phyloP scores from a whole-genome alignment of 2,888 invertebrate genomes.

The Melieria omissa region DNA sequence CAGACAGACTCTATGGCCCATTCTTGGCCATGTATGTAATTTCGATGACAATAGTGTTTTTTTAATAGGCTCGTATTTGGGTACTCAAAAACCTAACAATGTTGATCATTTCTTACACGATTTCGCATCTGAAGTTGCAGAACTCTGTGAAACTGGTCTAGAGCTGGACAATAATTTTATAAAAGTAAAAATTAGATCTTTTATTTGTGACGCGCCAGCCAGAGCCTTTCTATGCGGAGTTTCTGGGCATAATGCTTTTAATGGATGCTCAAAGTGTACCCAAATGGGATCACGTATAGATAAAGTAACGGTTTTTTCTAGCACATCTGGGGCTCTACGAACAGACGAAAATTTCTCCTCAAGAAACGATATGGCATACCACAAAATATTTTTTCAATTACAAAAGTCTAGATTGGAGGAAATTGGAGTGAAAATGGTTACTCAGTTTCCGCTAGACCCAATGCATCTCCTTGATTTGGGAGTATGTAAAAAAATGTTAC shows the following conservation, averaged over 20 bases:
- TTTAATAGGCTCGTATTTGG: too few species aligned
- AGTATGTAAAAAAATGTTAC: constrained; percentile 7
- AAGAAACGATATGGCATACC: not conserved
- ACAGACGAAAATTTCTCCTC: not conserved
- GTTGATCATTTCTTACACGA: too few species aligned
- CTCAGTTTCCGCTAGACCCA: not conserved
- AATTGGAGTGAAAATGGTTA: not conserved
- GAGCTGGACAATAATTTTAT: too few species aligned
- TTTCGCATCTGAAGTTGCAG: too few species aligned
- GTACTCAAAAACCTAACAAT: too few species aligned
- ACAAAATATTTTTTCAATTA: not conserved
- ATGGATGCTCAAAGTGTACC: not conserved
- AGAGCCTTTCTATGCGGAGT: not conserved
- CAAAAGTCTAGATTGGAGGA: not conserved
- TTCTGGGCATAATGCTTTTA: not conserved
- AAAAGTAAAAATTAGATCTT: too few species aligned
- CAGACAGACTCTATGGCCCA: too few species aligned
- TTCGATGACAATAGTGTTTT: too few species aligned
- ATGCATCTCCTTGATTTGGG: not conserved
- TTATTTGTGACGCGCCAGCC: too few species aligned
- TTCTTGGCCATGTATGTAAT: too few species aligned
- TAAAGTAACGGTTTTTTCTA: not conserved
- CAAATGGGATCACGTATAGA: not conserved
- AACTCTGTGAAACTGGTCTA: too few species aligned
- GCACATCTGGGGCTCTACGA: not conserved